Conservation (phyloP, 2,888 invertebrate species). For the Oligia latruncula region DNA sequence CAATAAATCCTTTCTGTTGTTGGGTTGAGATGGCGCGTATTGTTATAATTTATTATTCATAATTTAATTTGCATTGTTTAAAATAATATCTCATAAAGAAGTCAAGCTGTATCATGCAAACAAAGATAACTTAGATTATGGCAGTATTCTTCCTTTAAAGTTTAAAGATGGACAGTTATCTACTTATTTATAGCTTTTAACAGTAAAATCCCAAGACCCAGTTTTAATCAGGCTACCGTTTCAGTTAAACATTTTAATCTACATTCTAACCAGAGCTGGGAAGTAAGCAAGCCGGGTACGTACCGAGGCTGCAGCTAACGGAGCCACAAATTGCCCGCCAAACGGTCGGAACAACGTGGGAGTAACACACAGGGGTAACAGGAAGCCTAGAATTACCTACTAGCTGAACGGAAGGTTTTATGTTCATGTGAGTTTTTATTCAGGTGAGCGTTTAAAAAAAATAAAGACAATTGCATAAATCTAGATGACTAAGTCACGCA, state of each 20-base stretch:
- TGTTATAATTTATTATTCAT: neutral
- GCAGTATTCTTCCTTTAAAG: neutral
- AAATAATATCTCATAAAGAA: neutral
- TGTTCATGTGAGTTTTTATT: constrained; percentile 14
- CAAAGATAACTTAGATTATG: neutral
- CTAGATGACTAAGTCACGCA: too few species aligned
- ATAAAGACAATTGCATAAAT: neutral
- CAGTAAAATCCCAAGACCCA: constrained; percentile 11
- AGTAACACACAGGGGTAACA: constrained; percentile 38
- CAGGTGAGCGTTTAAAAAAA: constrained; percentile 1
- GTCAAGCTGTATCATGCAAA: neutral
- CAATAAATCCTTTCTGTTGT: constrained; percentile 20
- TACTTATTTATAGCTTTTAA: neutral
- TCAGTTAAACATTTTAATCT: constrained; percentile 47
- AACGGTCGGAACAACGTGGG: constrained; percentile 47
- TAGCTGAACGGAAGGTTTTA: constrained; percentile 20
- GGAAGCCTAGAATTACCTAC: constrained; percentile 47
- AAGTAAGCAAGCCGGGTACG: constrained; percentile 38
- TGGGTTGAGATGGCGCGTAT: neutral
- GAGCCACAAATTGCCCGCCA: constrained; percentile 60
- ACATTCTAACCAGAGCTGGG: constrained; percentile 47
- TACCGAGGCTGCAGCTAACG: constrained; percentile 47
- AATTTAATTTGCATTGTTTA: constrained; percentile 11
- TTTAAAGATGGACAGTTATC: neutral
- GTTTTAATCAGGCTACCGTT: constrained; percentile 32